Evolutionary conservation across 2,888 invertebrate genomes (phyloP).

Genomic region (Tenthredo mesomela): DNA sequence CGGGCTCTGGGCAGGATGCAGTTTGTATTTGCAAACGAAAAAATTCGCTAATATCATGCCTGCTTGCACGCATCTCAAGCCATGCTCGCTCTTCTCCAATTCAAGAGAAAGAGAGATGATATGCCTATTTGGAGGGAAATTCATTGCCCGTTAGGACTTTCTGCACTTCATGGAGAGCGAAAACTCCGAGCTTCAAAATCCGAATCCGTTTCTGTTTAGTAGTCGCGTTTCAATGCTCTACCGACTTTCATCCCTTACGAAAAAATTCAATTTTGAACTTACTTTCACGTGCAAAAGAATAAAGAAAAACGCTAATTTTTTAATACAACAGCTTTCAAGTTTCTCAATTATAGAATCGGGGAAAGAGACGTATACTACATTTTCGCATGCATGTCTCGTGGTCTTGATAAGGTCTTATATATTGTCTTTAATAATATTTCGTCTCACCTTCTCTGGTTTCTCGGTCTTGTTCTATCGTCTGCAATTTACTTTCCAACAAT

Average conservation of each 20-base stretch:
- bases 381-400: neutral
- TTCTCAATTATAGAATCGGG: neutral
- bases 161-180: neutral
- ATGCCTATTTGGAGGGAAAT: neutral
- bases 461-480: neutral
- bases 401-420: neutral
- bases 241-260: neutral
- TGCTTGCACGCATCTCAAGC: neutral
- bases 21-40: conserved; percentile 14
- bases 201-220: neutral
- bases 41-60: conserved; percentile 36
- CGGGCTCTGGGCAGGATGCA: neutral
- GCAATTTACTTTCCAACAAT: conserved; percentile 33
- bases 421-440: neutral
- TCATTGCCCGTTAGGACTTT: neutral
- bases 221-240: neutral
- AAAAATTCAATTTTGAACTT: neutral
- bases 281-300: neutral
- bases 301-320: neutral
- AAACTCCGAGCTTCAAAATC: neutral
- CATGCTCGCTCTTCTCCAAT: neutral
- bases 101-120: neutral
- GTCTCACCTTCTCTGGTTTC: neutral
- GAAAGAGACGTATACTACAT: neutral
- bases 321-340: too few relatives aligned